Conservation (phyloP, 2,113 vertebrate genomes). For the Odontophorus gujanensis region DNA sequence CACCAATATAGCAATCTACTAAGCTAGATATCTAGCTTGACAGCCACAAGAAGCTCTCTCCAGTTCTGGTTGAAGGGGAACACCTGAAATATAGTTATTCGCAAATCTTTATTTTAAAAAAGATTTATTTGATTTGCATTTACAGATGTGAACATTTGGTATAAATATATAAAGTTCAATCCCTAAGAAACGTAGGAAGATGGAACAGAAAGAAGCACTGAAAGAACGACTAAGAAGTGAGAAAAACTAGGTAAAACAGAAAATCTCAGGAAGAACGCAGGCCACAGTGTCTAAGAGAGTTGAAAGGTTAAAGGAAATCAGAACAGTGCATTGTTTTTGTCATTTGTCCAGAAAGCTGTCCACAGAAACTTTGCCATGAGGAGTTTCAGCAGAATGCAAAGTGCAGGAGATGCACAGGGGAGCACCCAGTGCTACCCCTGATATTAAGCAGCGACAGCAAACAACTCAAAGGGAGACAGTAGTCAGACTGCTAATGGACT, state of each 20-base stretch:
- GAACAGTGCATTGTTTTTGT: background rate
- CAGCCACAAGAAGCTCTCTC: background rate
- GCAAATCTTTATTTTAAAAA: background rate
- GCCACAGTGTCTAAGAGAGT: background rate
- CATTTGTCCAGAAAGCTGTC: background rate
- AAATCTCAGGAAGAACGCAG: background rate
- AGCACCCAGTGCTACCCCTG: background rate
- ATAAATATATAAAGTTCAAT: background rate
- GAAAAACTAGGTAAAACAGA: background rate
- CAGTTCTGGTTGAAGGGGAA: background rate
- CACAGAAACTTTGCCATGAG: background rate
- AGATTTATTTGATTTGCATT: background rate
- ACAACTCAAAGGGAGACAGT: rapidly evolving
- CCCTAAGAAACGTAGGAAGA: background rate
- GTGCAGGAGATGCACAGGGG: background rate
- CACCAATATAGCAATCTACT: background rate
- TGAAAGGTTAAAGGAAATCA: background rate
- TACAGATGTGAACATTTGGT: background rate
- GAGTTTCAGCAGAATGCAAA: background rate
- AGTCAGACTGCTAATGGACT: background rate
- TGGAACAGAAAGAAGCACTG: background rate
- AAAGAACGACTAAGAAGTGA: background rate
- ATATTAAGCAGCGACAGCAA: background rate
- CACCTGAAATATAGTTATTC: background rate
- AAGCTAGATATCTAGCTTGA: background rate